Evolutionary conservation across 1,140 invertebrate species (phyloP), one percentile per base, ranked within the genome.

Genomic region (Macrosteles quadrilineatus): DNA sequence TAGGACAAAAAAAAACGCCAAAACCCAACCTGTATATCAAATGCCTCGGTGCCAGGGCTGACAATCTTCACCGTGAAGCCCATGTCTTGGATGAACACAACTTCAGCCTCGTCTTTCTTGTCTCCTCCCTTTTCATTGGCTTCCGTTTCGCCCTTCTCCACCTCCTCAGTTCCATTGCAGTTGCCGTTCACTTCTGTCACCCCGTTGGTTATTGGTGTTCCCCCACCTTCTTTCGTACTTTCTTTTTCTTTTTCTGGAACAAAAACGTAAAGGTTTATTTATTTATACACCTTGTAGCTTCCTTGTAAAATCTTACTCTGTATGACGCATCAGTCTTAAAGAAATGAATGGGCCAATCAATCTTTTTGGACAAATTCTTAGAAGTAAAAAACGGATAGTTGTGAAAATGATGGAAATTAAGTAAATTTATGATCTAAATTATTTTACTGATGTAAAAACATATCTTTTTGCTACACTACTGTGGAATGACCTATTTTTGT

Each of bases 31-130:
- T 97, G 95, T 77, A 98, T 93, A 77, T 97, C 94, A 80, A 98
- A 91, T 2, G 92, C 86, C 75, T 98, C 95, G 3, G 92, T 85
- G 11, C 93, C 93, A 11, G 95, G 94, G 72, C 92, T 92, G 40
- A 91, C 85, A 73, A 98, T 95, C 83, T 96, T 94, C 0, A 98
- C 91, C 64, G 90, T 94, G 76, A 98, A 97, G 40, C 95, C 94
- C 79, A 94, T 87, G 78, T 98, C 96, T 80, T 97, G 95, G 75
- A 97, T 93, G 66, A 96, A 91, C 36, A 97, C 91, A 57, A 97
- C 88, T 83, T 93, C 91, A 68, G 90, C 88, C 69, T 89, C 88
- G 53, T 83, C 82, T 77, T 88, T 89, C 71, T 88, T 87, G 14
- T 81, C 80, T 21, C 62, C 66, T 25, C 79, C 78, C 43, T 84